Conservation (phyloP, 2,888 invertebrate species). For the Brachyptera putata region DNA sequence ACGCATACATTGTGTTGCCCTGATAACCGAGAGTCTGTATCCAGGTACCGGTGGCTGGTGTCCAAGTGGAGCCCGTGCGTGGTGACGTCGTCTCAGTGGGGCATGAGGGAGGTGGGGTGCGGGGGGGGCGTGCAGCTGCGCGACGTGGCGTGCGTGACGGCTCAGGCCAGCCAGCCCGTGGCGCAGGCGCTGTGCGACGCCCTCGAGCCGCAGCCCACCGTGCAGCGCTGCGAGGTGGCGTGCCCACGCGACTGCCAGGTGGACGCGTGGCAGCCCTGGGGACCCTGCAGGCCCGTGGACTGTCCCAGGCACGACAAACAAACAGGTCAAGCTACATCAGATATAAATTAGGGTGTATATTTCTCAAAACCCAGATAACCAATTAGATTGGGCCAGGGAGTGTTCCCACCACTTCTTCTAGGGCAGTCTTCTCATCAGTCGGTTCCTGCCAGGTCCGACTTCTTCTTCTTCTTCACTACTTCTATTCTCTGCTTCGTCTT, state of each 20-base stretch:
- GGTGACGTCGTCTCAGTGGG: slow-evolving; percentile 32
- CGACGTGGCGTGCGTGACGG: slow-evolving; percentile 51
- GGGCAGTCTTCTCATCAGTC: no score
- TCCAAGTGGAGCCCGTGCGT: slow-evolving; percentile 53
- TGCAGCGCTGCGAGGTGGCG: slow-evolving; percentile 54
- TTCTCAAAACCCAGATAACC: no score
- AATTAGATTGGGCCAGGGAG: no score
- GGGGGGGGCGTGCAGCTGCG: slow-evolving; percentile 58
- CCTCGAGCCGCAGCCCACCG: slow-evolving; percentile 50
- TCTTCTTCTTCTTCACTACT: no score
- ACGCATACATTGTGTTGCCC: no score
- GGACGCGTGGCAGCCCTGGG: slow-evolving; percentile 59
- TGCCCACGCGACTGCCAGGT: slow-evolving; percentile 59
- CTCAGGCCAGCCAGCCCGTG: slow-evolving; percentile 49
- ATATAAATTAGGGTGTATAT: no score
- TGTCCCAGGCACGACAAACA: slow-evolving; percentile 28
- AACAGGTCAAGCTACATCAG: neutral
- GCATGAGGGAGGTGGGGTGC: slow-evolving; percentile 48
- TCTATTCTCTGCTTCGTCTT: no score
- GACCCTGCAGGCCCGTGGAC: slow-evolving; percentile 53
- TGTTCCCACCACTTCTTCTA: no score
- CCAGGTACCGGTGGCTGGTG: slow-evolving; percentile 48
- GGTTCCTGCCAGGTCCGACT: no score
- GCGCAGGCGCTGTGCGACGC: slow-evolving; percentile 51
- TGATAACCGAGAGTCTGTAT: no score